Conservation (phyloP, 2,888 invertebrate species). For the Nesidiocoris tenuis region DNA sequence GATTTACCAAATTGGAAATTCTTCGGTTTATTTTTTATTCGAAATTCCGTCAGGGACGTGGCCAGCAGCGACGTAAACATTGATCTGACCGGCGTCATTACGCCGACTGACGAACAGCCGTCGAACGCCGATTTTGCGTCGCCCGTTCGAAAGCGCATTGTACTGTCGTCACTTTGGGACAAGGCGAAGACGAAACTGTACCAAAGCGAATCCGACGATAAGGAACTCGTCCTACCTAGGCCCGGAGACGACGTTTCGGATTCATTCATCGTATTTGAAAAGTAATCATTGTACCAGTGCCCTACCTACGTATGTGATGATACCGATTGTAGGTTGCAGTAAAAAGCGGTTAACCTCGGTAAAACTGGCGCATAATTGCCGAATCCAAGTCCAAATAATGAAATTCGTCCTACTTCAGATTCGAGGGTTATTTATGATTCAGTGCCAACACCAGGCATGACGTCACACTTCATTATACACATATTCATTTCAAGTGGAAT, state of each 20-base stretch:
- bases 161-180: slow-evolving; percentile 46
- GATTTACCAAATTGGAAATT: too few species aligned
- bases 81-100: slow-evolving; percentile 48
- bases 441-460: too few species aligned
- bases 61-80: slow-evolving; percentile 23
- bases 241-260: slow-evolving; percentile 52
- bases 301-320: too few species aligned
- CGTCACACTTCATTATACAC: too few species aligned
- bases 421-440: too few species aligned
- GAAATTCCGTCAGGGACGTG: background rate
- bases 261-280: slow-evolving; percentile 59
- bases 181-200: slow-evolving; percentile 46
- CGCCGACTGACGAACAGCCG: slow-evolving; percentile 45
- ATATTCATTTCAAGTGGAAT: too few species aligned
- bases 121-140: background rate
- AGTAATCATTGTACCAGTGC: slow-evolving; percentile 50
- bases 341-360: too few species aligned
- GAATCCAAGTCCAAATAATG: too few species aligned
- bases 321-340: background rate
- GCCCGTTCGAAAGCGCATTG: slow-evolving; percentile 38
- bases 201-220: slow-evolving; percentile 25
- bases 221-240: slow-evolving; percentile 25
- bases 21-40: background rate
- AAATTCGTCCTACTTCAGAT: too few species aligned
- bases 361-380: too few species aligned